Conservation (phyloP, 2,888 invertebrate genomes). For the Mylabris sibirica region DNA sequence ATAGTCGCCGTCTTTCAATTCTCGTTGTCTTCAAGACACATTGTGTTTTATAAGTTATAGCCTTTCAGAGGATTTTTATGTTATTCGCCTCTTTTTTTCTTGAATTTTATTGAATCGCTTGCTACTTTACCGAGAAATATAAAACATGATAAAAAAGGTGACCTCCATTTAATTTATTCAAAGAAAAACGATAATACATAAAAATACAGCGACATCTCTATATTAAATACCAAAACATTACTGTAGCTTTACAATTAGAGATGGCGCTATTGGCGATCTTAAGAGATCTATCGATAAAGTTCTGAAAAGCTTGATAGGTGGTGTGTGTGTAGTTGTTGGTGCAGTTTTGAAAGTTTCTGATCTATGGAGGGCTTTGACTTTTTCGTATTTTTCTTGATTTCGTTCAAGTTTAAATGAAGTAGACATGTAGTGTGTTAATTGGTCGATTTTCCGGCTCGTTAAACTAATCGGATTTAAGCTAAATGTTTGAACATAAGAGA, state of each 20-base stretch:
- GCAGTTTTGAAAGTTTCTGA: not conserved
- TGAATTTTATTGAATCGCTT: not conserved
- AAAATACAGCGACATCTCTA: not conserved
- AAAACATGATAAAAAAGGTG: not conserved
- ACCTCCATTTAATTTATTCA: not conserved
- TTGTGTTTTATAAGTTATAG: not conserved
- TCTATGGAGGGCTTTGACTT: not conserved
- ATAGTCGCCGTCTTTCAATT: conserved; percentile 12
- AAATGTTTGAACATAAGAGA: not conserved
- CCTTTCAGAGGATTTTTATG: conserved; percentile 9
- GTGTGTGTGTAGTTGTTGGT: no score
- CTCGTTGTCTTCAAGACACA: not conserved
- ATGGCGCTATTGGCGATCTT: not conserved
- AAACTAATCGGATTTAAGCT: not conserved
- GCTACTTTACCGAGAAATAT: conserved; percentile 9
- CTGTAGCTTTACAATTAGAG: not conserved
- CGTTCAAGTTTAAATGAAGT: not conserved
- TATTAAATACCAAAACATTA: not conserved
- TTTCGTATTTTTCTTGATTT: not conserved
- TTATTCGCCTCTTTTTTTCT: not conserved
- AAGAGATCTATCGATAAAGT: no score
- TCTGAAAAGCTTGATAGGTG: no score
- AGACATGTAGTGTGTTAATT: not conserved
- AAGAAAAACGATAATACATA: not conserved
- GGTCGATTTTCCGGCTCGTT: not conserved